Evolutionary conservation across 2,888 invertebrate genomes (phyloP), one percentile per base, ranked within the genome.

Genomic region (Limnephilus marmoratus): DNA sequence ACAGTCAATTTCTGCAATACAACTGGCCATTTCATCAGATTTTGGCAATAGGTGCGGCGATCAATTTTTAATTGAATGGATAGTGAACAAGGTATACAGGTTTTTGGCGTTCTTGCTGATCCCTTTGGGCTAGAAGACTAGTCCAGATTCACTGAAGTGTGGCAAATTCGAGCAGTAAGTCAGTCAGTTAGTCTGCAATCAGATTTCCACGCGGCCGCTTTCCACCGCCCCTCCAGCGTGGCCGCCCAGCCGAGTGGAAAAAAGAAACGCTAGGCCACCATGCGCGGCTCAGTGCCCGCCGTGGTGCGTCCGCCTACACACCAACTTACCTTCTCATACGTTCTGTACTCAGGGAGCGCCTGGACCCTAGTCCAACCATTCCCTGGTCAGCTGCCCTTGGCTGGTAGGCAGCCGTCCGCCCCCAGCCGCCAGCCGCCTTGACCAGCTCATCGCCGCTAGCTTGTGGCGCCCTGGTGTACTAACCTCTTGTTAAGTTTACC

Each of bases 231-330:
- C 93, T 87, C 94, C 93, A 85, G 93, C 93, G 83, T 93, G 94
- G 93, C 87, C 92, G 94, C 93, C 94, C 91, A 92, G 90, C 92
- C 91, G 92, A 93, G 91, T 92, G 92, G 92, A 93, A 93, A 93
- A 93, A 93, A 91, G 93, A 93, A 90, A 93, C 91, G 90, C 91
- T 68, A 83, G 90, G 93, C 93, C 85, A 93, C 91, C 88, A 81
- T 91, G 90, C 53, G 90, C 80, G 82, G 92, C 92, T 92, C 93
- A 93, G 93, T 93, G 88, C 83, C 93, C 94, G 94, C 92, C 94
- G 94, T 94, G 94, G 94, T 94, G 94, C 93, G 93, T 93, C 94
- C 92, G 91, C 81, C 87, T 92, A 80, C 92, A 88, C 93, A 93
- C 90, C 81, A 91, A 49, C 37, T 49, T 87, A 29, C 68, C 68